Evolutionary conservation across 2,888 invertebrate species (phyloP).

Genomic region (Lathronympha strigana): DNA sequence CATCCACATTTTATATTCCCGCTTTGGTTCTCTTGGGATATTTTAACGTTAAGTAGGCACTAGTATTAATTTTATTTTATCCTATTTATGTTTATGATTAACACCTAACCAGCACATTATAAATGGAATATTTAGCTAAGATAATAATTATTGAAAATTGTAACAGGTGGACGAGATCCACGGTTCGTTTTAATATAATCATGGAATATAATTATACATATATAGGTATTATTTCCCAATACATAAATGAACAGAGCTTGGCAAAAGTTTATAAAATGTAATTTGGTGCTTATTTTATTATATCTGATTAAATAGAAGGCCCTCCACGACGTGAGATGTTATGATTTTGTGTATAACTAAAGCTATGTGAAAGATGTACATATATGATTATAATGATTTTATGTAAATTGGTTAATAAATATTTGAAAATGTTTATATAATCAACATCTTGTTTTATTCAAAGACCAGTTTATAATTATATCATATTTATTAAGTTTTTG

Average conservation of each 20-base stretch:
- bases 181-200: conserved; percentile 46
- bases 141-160: conserved; percentile 46
- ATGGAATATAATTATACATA: conserved; percentile 46
- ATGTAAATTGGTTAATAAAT: conserved; percentile 85
- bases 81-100: conserved; percentile 71
- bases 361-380: conserved; percentile 82
- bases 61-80: conserved; percentile 63
- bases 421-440: conserved; percentile 85
- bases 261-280: conserved; percentile 72
- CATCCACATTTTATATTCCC: conserved; percentile 44
- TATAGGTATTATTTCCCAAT: conserved; percentile 57
- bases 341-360: conserved; percentile 79
- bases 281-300: conserved; percentile 80
- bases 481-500: conserved; percentile 34
- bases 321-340: conserved; percentile 81
- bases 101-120: conserved; percentile 66
- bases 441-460: conserved; percentile 45
- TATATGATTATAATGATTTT: conserved; percentile 81
- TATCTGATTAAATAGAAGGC: conserved; percentile 79
- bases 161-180: conserved; percentile 37
- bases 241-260: conserved; percentile 76
- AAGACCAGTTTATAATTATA: not conserved
- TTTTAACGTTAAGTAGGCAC: conserved; percentile 61
- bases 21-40: conserved; percentile 51
- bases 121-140: conserved; percentile 56